Evolutionary conservation across 2,888 invertebrate genomes (phyloP).

Genomic region (Aphodius sticticus): DNA sequence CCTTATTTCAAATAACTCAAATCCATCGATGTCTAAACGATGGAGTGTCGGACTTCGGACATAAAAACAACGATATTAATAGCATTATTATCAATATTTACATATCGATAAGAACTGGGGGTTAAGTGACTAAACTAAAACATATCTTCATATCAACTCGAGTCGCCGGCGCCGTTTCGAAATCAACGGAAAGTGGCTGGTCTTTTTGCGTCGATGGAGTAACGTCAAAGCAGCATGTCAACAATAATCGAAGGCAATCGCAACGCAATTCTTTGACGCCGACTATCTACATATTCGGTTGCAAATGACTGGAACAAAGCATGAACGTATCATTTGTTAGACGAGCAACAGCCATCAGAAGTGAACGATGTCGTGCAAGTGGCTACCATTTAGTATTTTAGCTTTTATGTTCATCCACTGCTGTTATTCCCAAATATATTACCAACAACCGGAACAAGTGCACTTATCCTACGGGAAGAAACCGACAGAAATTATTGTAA

Average conservation of each 20-base stretch:
- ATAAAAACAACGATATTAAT: background rate
- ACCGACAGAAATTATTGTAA: conserved; percentile 75
- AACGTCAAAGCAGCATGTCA: background rate
- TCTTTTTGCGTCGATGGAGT: background rate
- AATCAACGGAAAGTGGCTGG: background rate
- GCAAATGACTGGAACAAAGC: background rate
- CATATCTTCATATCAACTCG: background rate
- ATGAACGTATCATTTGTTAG: background rate
- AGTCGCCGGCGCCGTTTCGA: background rate
- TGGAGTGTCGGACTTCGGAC: background rate
- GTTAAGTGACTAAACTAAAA: background rate
- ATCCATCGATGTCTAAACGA: background rate
- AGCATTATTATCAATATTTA: background rate
- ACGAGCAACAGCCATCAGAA: background rate
- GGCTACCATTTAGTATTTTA: background rate
- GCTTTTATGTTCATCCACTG: background rate
- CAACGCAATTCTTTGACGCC: background rate
- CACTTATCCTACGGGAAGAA: conserved; percentile 73
- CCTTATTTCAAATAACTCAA: background rate
- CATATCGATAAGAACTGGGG: background rate
- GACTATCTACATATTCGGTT: background rate
- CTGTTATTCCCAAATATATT: conserved; percentile 42
- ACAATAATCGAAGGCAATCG: background rate
- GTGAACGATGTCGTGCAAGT: background rate
- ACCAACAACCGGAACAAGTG: conserved; percentile 73